A percentile compares a stretch with the other conserved stretches of the same genome.
Conservation (phyloP, 2,888 invertebrate species). For the Andrena dorsata region DNA sequence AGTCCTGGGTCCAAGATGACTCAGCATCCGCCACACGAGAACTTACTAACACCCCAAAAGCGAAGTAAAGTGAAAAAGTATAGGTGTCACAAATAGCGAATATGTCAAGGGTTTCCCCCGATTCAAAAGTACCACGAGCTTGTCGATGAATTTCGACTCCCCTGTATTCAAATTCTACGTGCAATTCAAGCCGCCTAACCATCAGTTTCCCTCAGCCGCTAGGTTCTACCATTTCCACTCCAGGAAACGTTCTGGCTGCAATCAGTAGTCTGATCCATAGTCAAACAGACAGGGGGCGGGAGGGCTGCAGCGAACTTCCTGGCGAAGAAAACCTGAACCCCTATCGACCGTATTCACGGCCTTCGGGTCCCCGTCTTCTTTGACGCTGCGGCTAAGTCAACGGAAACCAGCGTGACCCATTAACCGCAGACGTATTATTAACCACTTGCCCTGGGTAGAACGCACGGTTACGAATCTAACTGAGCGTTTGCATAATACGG, state of each 20-base stretch:
- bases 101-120: no score
- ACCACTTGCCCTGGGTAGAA: conserved; percentile 41
- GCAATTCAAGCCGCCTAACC: no score
- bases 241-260: no score
- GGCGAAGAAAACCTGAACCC: conserved; percentile 19
- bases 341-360: conserved; percentile 6
- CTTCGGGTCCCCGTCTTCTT: conserved; percentile 33
- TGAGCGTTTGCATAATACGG: conserved; percentile 50
- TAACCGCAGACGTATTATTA: conserved; percentile 51
- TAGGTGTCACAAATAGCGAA: no score
- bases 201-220: no score
- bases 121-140: not conserved
- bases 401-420: conserved; percentile 36
- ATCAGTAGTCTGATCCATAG: conserved; percentile 15
- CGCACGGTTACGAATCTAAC: conserved; percentile 16
- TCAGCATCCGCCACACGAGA: no score
- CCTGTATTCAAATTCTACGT: no score
- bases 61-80: no score
- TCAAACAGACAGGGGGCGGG: conserved; percentile 8
- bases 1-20: no score
- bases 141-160: no score
- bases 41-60: no score
- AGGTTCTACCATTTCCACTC: no score
- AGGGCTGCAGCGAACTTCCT: not conserved
- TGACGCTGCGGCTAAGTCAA: conserved; percentile 15